These are phyloP conservation scores for Meteorus colon DNA, from an alignment of 2,888 invertebrate species.

Conservation along the genomic window DNA sequence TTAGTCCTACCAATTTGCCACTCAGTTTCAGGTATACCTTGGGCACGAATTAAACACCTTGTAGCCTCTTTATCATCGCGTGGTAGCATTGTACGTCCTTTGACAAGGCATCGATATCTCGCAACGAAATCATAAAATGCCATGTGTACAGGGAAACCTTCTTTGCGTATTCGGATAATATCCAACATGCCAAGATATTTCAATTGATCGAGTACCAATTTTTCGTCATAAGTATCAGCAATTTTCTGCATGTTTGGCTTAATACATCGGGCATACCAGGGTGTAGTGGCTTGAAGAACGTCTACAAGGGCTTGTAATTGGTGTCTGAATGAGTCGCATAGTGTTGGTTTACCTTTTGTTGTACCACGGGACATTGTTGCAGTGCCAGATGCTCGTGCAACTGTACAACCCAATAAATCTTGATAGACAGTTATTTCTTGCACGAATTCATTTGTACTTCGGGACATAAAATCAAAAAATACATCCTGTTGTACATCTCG, in stretches of 20 bases:
- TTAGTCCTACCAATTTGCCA: conserved; percentile 93
- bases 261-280: conserved; percentile 95
- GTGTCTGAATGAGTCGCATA: conserved; percentile 91
- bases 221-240: conserved; percentile 85
- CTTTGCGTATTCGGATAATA: conserved; percentile 91
- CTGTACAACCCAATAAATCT: conserved; percentile 68
- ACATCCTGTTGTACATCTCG: conserved; percentile 94
- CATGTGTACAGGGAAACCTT: conserved; percentile 92
- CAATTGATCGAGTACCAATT: conserved; percentile 89
- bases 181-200: conserved; percentile 95
- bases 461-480: conserved; percentile 90
- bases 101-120: conserved; percentile 83
- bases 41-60: conserved; percentile 77
- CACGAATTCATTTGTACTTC: conserved; percentile 88
- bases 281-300: conserved; percentile 90
- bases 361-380: conserved; percentile 86
- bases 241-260: conserved; percentile 92
- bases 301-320: conserved; percentile 92
- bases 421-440: conserved; percentile 80
- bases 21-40: conserved; percentile 82
- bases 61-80: conserved; percentile 72
- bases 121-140: conserved; percentile 83
- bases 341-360: conserved; percentile 91
- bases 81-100: conserved; percentile 59
- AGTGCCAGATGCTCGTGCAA: conserved; percentile 63